Conservation (phyloP, 2,113 vertebrate species). For the Halcyon malimbica region DNA sequence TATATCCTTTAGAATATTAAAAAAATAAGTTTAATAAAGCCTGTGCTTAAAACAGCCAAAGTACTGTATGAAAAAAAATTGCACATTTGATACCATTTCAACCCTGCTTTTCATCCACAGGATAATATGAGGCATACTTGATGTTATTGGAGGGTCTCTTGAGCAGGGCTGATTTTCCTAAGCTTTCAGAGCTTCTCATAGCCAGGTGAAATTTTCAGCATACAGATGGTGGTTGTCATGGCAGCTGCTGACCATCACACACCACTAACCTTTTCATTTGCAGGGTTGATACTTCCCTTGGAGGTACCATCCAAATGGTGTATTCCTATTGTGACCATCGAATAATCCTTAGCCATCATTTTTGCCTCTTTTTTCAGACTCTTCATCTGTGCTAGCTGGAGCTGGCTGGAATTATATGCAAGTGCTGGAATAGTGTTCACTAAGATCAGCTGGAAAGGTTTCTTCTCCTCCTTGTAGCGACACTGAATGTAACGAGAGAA, state of each 20-base stretch:
- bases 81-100: constrained; percentile 57
- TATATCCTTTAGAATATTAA: constrained; percentile 65
- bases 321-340: constrained; percentile 66
- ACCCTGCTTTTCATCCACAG: constrained; percentile 62
- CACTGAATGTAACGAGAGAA: constrained; percentile 92
- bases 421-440: constrained; percentile 93
- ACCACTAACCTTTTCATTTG: constrained; percentile 80
- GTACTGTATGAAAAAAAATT: constrained; percentile 62
- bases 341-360: constrained; percentile 71
- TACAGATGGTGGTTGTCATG: constrained; percentile 10
- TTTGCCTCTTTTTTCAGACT: constrained; percentile 75
- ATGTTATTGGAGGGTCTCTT: constrained; percentile 17
- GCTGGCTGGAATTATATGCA: constrained; percentile 86
- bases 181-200: neutral
- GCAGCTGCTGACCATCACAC: constrained; percentile 73
- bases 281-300: constrained; percentile 28
- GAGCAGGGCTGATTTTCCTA: constrained; percentile 30
- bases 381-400: constrained; percentile 76
- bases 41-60: constrained; percentile 70
- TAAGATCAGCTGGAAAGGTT: constrained; percentile 90
- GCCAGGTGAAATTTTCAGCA: neutral
- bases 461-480: constrained; percentile 88
- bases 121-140: constrained; percentile 30
- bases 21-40: constrained; percentile 71
- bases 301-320: constrained; percentile 57